phyloP scores from a whole-genome alignment of 2,113 vertebrate species.

The Crotalus horridus region DNA sequence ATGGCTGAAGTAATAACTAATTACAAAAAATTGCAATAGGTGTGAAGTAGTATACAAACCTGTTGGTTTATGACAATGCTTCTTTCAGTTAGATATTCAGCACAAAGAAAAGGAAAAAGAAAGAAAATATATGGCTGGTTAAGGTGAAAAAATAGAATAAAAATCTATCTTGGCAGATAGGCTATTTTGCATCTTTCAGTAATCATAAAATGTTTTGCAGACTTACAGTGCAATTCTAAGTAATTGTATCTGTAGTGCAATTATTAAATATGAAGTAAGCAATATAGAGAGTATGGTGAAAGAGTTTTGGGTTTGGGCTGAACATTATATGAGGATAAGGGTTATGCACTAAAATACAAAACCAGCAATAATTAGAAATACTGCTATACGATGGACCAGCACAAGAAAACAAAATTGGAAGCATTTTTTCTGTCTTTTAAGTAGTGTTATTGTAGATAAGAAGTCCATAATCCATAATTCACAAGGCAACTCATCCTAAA shows the following conservation, averaged over 20 bases:
- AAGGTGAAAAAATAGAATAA: neutral
- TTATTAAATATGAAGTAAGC: neutral
- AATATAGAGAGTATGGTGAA: neutral
- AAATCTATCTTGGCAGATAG: neutral
- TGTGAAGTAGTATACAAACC: neutral
- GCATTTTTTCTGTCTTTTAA: neutral
- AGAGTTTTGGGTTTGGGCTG: neutral
- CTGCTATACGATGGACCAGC: neutral
- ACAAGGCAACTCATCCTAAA: neutral
- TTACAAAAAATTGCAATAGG: neutral
- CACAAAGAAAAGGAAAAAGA: neutral
- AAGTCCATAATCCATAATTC: neutral
- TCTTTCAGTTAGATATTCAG: neutral
- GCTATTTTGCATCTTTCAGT: neutral
- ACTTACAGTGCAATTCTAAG: neutral
- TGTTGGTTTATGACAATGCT: neutral
- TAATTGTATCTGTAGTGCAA: neutral
- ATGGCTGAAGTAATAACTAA: neutral
- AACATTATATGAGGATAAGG: neutral
- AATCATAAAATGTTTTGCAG: neutral
- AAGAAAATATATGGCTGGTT: neutral
- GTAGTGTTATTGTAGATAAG: neutral
- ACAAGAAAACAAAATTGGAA: neutral
- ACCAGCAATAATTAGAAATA: neutral
- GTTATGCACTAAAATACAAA: neutral